Evolutionary conservation across 2,797 vertebrate species (phyloP), one percentile per base, ranked within the genome.

Genomic region (Telmatherina bonti): DNA sequence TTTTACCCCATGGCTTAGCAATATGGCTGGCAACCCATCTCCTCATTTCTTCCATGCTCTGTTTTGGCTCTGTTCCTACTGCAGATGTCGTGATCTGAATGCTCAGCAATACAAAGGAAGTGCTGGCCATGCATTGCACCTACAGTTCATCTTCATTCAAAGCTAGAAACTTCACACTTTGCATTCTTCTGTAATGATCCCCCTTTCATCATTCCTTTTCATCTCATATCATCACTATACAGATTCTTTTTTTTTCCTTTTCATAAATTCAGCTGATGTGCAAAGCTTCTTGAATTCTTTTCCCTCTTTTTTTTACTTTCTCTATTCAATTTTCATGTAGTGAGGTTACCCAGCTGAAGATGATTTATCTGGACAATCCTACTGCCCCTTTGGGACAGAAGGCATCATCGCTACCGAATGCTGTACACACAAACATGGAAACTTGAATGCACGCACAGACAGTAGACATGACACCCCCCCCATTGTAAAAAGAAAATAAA

Each of bases 351-450:
- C 84, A 76, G 41, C 80, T 89, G 88, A 92, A 76, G 74, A 85
- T 90, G 83, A 92, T 91, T 89, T 86, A 88, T 89, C 75, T 83
- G 78, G 86, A 91, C 89, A 89, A 88, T 86, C 74, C 78, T 53
- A 79, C 82, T 35, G 63, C 71, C 83, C 89, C 88, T 88, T 73
- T 84, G 89, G 88, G 91, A 90, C 47, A 62, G 61, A 35, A 64
- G 54, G 71, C 61, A 56, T 88, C 78, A 85, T 79, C 64, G 72
- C 78, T 74, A 72, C 70, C 27, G 38, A 80, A 70, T 68, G 59
- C 75, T 55, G 33, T 65, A 79, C 73, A 70, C 78, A 78, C 45
- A 61, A 78, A 85, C 83, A 82, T 45, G 70, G 30, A 72, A 80
- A 80, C 79, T 82, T 22, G 54, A 69, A 55, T 66, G 51, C 55